Base-by-base conservation (phyloP, 2,888 invertebrate genomes). In the Ctena decussata region DNA sequence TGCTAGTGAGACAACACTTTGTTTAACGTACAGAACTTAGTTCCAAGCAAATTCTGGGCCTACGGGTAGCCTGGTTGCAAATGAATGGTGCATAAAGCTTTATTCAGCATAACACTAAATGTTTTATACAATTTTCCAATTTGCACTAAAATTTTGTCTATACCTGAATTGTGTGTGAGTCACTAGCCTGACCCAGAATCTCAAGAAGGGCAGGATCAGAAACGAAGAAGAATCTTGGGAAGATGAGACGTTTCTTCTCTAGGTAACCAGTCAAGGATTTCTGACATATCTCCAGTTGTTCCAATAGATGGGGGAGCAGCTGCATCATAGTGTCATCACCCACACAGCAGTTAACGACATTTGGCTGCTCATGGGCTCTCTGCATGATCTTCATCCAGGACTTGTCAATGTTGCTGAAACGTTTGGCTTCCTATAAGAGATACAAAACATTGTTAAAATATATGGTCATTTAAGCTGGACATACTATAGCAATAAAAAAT, bases 301-400 rank as follows among this genome's bases (percentile, higher is more conserved):
- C 99, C 96, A 99, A 98, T 24, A 99, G 96, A 96, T 99, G 99
- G 0, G 99, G 99, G 39, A 99, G 96, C 32, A 99, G 96, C 95
- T 99, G 98, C 92, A 98, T 97, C 3, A 99, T 96, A 69, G 98
- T 97, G 96, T 99, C 99, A 94, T 99, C 99, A 11, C 99, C 99
- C 8, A 99, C 98, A 95, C 99, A 99, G 95, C 99, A 99, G 0
- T 98, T 97, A 0, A 99, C 98, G 5, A 99, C 99, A 0, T 99
- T 98, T 0, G 99, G 98, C 0, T 98, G 99, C 96, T 99, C 99
- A 94, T 99, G 99, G 0, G 99, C 99, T 84, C 99, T 96, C 96
- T 98, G 98, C 95, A 96, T 95, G 76, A 99, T 99, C 96, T 99
- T 99, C 96, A 99, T 98, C 99, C 99, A 99, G 0, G 99, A 98